Evolutionary conservation across 2,888 invertebrate species (phyloP), one percentile per base, ranked within the genome.

Genomic region (Plagodis dolabraria): DNA sequence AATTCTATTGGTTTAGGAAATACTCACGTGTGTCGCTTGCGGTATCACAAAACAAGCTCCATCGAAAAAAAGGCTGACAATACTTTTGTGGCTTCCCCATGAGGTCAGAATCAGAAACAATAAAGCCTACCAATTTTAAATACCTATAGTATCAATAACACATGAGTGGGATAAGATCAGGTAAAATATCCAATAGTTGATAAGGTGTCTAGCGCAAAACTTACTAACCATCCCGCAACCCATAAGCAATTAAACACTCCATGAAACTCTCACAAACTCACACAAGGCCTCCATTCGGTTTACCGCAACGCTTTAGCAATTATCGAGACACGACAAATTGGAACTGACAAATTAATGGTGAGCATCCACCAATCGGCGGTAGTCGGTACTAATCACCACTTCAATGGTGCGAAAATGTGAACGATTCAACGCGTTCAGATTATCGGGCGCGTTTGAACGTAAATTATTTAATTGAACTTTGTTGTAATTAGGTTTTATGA

Each of bases 341-440:
- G 60, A 82, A 77, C 84, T 83, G 87, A 87, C 87, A 86, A 85
- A 85, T 87, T 83, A 86, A 76, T 77, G 80, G 75, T 74, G 40
- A 40, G 10, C 40, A 40, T 40, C 40, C 40, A 40, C 40, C 10
- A 74, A 77, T 76, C 79, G 70, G 69, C 64, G 75, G 72, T 71
- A 65, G 48, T 58, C 67, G 76, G 81, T 81, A 80, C 82, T 85
- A 85, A 86, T 83, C 83, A 82, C 79, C 81, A 79, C 82, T 83
- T 78, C 76, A 80, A 75, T 85, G 78, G 83, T 77, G 83, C 77
- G 83, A 83, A 85, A 82, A 76, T 80, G 79, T 74, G 72, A 74
- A 73, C 72, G 67, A 77, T 79, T 71, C 71, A 68, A 72, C 69
- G 62, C 61, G 38, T 51, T 22, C 12, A 11, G 51, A 50, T 59